phyloP scores from a whole-genome alignment of 2,888 invertebrate species.

The Axea sp. region DNA sequence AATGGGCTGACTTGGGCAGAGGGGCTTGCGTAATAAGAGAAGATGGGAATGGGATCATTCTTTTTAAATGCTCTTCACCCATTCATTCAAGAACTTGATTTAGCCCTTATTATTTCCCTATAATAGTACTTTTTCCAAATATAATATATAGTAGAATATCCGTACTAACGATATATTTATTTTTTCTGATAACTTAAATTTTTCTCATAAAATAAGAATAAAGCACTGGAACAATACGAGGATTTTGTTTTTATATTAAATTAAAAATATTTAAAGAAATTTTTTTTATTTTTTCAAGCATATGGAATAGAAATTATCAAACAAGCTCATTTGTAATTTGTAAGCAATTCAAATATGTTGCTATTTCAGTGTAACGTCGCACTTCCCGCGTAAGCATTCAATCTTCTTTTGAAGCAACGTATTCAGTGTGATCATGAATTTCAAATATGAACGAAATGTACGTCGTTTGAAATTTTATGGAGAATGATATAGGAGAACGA shows the following conservation, averaged over 20 bases:
- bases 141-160: no score
- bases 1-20: slow-evolving; percentile 17
- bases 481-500: slow-evolving; percentile 48
- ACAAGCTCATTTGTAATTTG: slow-evolving; percentile 56
- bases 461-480: slow-evolving; percentile 59
- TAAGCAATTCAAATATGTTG: slow-evolving; percentile 55
- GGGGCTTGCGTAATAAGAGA: slow-evolving; percentile 26
- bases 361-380: slow-evolving; percentile 49
- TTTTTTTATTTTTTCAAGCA: slow-evolving; percentile 16
- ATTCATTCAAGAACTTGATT: no score
- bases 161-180: no score
- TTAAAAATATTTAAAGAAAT: no score
- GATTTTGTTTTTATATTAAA: no score
- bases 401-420: slow-evolving; percentile 55
- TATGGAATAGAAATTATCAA: slow-evolving; percentile 15
- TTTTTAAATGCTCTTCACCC: no score
- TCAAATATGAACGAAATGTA: slow-evolving; percentile 59
- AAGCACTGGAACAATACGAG: no score
- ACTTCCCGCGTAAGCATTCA: slow-evolving; percentile 43
- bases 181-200: no score
- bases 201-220: no score
- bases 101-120: not conserved
- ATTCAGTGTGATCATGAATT: slow-evolving; percentile 62
- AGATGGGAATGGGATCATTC: no score
- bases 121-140: no score